Evolutionary conservation across 2,113 vertebrate species (phyloP).

Genomic region (Hemiprocne comata): DNA sequence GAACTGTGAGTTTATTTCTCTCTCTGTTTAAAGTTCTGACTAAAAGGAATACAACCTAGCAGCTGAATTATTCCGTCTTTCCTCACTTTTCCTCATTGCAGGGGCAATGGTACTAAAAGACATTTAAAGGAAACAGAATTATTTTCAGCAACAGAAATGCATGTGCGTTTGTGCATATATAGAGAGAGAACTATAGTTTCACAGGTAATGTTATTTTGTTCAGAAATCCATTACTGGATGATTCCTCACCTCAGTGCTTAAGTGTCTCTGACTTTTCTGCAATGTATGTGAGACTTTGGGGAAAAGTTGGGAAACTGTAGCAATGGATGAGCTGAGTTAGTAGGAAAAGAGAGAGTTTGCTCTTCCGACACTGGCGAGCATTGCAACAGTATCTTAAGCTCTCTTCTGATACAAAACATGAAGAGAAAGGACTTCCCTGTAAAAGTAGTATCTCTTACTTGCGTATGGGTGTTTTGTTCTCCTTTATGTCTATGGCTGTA

Average conservation of each 20-base stretch:
- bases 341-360: background rate
- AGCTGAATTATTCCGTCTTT: background rate
- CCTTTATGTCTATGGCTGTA: background rate
- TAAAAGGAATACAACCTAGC: background rate
- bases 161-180: no score
- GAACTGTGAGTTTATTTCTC: background rate
- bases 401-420: accelerated
- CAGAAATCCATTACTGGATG: background rate
- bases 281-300: background rate
- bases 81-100: background rate
- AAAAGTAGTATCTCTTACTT: background rate
- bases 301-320: background rate
- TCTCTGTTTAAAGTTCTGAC: background rate
- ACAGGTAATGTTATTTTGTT: background rate
- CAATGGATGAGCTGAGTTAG: background rate
- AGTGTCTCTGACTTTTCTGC: background rate
- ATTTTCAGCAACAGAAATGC: background rate
- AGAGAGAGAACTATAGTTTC: background rate
- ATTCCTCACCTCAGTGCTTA: background rate
- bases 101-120: background rate
- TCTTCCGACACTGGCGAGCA: background rate
- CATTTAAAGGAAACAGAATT: background rate
- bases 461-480: background rate
- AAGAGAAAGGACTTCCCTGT: background rate
- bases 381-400: background rate